phyloP scores from a whole-genome alignment of 2,113 vertebrate genomes.

The Columba livia region DNA sequence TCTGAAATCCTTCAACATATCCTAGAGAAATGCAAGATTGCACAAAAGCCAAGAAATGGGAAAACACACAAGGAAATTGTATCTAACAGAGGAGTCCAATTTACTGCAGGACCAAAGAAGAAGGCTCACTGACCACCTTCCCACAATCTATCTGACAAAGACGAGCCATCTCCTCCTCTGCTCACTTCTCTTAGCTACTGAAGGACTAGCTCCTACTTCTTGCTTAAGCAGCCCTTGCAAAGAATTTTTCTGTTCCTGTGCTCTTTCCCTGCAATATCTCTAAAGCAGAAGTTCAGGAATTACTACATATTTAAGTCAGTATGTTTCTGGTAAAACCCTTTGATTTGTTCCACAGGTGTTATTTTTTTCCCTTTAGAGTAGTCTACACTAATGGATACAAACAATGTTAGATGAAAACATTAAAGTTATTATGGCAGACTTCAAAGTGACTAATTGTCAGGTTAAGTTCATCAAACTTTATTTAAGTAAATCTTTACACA shows the following conservation, averaged over 20 bases:
- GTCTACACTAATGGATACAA: background rate
- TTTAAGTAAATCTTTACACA: too few species aligned
- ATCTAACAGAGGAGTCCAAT: background rate
- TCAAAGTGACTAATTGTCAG: background rate
- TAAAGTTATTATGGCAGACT: background rate
- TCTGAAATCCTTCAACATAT: background rate
- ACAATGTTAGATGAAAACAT: background rate
- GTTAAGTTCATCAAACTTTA: background rate
- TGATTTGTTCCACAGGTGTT: background rate
- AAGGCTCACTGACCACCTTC: background rate
- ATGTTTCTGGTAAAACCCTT: background rate
- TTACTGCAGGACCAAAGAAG: background rate
- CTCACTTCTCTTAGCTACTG: background rate
- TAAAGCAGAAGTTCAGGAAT: background rate
- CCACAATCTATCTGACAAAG: background rate
- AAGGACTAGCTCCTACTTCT: background rate
- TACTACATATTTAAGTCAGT: background rate
- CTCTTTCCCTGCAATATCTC: background rate
- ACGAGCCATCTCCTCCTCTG: background rate
- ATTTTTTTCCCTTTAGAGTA: background rate
- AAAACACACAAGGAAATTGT: background rate
- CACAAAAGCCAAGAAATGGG: background rate
- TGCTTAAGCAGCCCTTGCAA: background rate
- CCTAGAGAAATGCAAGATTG: background rate
- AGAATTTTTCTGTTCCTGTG: background rate